Evolutionary conservation across 2,888 invertebrate genomes (phyloP), one percentile per base, ranked within the genome.

Genomic region (Sarcophaga variegata): DNA sequence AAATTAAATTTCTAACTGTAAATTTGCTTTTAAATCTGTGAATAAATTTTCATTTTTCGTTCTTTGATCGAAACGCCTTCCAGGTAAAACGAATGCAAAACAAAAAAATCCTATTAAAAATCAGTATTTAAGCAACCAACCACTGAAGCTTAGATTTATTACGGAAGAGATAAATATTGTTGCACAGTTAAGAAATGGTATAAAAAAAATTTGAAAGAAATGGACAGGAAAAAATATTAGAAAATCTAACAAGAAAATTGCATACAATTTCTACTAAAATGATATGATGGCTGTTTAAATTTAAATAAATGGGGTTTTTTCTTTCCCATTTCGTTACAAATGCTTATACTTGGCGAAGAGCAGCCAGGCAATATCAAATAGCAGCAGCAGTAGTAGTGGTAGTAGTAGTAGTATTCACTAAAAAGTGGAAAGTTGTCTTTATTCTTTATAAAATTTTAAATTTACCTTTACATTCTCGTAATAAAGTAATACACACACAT

Each of bases 91-190:
- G 22, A 54, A 17, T 25, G n/a, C 27, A n/a, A 27, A 66, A 37
- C n/a, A 12, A 27, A 64, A 66, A 47, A 45, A 63, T 63, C 17
- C 54, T 17, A 74, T 64, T 75, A 63, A 49, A 49, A 49, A 49
- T 49, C 54, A 20, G 63, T 49, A 37, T 54, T 49, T 71, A 69
- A 62, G 14, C 47, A 66, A 72, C 10, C 37, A 2, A 10, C 72
- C 11, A 66, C 47, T 72, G n/a, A 72, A 80, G 66, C 60, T 67
- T 74, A 60, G 80, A 81, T 81, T 81, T 81, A 67, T 81, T 72
- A 74, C n/a, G 6, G 47, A 4, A 27, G 11, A 74, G 74, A 74
- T 81, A 74, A 74, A 81, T 79, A 27, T 12, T 72, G 59, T 20
- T 37, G 37, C 37, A 37, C 37, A 37, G 37, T 37, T 37, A 37